Evolutionary conservation across 2,113 vertebrate species (phyloP), one percentile per base, ranked within the genome.

Genomic region (Myodes glareolus): DNA sequence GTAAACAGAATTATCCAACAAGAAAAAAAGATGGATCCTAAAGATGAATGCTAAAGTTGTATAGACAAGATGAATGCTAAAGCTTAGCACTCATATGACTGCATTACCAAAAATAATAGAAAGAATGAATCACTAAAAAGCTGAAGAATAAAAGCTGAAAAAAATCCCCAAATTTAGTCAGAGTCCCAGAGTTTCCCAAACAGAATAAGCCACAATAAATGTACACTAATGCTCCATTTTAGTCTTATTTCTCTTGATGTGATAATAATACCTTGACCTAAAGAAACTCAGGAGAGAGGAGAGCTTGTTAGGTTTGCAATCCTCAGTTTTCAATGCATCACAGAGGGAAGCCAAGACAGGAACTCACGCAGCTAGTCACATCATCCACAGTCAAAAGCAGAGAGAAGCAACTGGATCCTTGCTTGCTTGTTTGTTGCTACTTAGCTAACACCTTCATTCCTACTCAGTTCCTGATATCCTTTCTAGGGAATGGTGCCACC

Each of bases 131-230:
- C 58, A 47, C 39, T 75, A 13, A 75, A 81, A 42, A 90, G 19
- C 61, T 68, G 11, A 67, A 42, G n/a, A 88, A 39, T 61, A 82
- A 77, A 87, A 84, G 7, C 47, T 82, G 29, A 89, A 87, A 88
- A 87, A 31, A 52, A 10, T 0, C 27, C 33, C 47, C 21, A 61
- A 88, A 87, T 84, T 84, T 73, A 8, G 27, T 72, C 33, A 70
- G 77, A 93, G 45, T 63, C 36, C 76, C 63, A 76, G 8, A 86
- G 31, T 73, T 88, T 82, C 68, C 7, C 29, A 45, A 82, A 63
- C 77, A 52, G 21, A 42, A 75, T n/a, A 91, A 84, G 47, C 29
- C 19, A 80, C 47, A 95, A 90, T 80, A 94, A 97, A 89, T 58
- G 3, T 2, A 61, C 39, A 92, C 11, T 36, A 21, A n/a, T 36